Percentiles rank a stretch among this genome's conserved stretches.
Evolutionary conservation across 2,888 invertebrate genomes (phyloP).

Genomic region (Therioaphis trifolii): DNA sequence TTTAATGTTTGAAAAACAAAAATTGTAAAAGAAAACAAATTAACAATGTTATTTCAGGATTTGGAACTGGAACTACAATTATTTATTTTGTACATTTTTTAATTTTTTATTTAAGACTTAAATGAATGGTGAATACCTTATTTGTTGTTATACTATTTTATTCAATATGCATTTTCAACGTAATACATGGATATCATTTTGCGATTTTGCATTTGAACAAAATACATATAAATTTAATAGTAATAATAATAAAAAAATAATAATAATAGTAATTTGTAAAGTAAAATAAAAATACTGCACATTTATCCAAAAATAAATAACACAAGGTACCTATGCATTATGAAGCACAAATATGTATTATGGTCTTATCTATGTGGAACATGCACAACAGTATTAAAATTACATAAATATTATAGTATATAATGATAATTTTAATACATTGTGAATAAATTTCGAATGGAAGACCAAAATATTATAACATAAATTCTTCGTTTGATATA

Average conservation of each 20-base stretch:
- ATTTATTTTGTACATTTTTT: too few relatives aligned
- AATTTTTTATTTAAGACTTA: too few relatives aligned
- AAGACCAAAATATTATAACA: conserved; percentile 17
- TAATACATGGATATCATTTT: too few relatives aligned
- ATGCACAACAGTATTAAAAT: conserved; percentile 22
- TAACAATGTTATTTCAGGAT: too few relatives aligned
- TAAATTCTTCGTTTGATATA: conserved; percentile 1
- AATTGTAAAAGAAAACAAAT: too few relatives aligned
- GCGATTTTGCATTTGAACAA: too few relatives aligned
- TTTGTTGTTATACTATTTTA: too few relatives aligned
- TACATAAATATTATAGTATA: conserved; percentile 19
- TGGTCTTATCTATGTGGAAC: neutral
- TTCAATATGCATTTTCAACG: too few relatives aligned
- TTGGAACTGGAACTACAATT: too few relatives aligned
- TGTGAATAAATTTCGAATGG: conserved; percentile 15
- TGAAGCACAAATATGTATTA: neutral
- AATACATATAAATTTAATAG: neutral
- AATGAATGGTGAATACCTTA: too few relatives aligned
- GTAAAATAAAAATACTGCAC: conserved; percentile 43
- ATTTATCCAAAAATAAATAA: conserved; percentile 58
- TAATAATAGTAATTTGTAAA: conserved; percentile 17
- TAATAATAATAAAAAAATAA: too few relatives aligned
- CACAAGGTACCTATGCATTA: conserved; percentile 22
- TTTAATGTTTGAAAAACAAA: too few relatives aligned
- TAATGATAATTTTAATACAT: conserved; percentile 13